Conservation (phyloP, 2,888 invertebrate species). For the Glaucopsyche alexis region DNA sequence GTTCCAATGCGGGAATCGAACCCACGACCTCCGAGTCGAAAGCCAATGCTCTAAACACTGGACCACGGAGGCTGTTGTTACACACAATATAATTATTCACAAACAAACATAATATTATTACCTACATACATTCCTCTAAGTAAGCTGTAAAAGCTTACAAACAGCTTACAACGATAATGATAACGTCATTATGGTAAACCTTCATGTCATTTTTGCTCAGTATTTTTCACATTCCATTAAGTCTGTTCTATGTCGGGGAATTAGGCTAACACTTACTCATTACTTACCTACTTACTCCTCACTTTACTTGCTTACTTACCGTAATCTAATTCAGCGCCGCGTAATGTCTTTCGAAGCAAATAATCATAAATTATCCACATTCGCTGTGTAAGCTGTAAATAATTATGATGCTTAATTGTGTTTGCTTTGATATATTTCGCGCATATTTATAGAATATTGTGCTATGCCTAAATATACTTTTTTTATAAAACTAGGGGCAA, state of each 20-base stretch:
- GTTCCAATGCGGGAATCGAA: too few relatives aligned
- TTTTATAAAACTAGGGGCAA: too few relatives aligned
- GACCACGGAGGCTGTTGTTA: too few relatives aligned
- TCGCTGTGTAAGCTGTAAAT: slow-evolving; percentile 5
- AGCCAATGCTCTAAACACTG: too few relatives aligned
- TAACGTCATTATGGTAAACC: background rate
- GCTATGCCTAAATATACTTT: too few relatives aligned
- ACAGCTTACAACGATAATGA: too few relatives aligned
- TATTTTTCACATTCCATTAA: slow-evolving; percentile 20
- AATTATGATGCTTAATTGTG: slow-evolving; percentile 6
- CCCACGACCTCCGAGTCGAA: too few relatives aligned
- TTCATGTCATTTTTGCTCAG: slow-evolving; percentile 2
- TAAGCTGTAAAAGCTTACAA: too few relatives aligned
- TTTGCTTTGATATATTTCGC: background rate
- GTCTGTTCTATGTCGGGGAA: slow-evolving; percentile 18
- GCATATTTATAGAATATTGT: background rate
- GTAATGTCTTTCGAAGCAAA: slow-evolving; percentile 12
- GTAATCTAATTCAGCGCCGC: slow-evolving; percentile 18
- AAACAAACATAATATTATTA: too few relatives aligned
- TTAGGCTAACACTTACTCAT: background rate
- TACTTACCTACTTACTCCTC: background rate
- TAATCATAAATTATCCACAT: slow-evolving; percentile 25
- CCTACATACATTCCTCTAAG: too few relatives aligned
- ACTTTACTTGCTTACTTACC: slow-evolving; percentile 5
- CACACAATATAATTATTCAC: too few relatives aligned